Conservation (phyloP, 2,797 vertebrate genomes). For the Coranthus polyacanthus region DNA sequence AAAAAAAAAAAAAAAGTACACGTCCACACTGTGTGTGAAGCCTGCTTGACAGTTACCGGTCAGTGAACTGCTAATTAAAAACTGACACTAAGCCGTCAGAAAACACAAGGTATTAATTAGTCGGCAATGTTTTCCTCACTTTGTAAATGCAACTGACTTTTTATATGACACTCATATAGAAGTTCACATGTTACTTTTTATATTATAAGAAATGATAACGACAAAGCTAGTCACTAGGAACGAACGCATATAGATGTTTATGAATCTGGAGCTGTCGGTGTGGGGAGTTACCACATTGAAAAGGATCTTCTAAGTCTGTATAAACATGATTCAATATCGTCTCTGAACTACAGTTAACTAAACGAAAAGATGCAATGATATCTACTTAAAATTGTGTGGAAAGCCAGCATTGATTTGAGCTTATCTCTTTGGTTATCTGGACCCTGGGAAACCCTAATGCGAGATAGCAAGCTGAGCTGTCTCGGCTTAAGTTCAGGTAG, state of each 20-base stretch:
- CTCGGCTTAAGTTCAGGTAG: conserved; percentile 42
- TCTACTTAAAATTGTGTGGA: conserved; percentile 58
- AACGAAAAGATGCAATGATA: conserved; percentile 56
- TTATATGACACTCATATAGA: too few species aligned
- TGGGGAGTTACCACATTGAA: conserved; percentile 17
- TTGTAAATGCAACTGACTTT: conserved; percentile 1
- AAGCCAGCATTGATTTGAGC: conserved; percentile 63
- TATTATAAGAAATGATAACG: neutral
- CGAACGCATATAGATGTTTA: neutral
- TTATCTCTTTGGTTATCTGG: conserved; percentile 71
- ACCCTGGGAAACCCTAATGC: conserved; percentile 63
- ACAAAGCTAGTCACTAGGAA: neutral
- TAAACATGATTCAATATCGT: conserved; percentile 55
- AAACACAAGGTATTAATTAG: conserved; percentile 37
- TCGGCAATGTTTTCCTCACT: conserved; percentile 15
- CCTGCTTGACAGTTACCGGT: conserved; percentile 18
- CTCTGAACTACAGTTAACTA: conserved; percentile 48
- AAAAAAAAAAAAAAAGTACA: neutral
- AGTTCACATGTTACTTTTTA: too few species aligned
- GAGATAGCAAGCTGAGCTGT: conserved; percentile 67
- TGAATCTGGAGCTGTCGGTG: neutral
- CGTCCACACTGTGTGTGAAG: conserved; percentile 27
- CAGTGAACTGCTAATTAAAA: conserved; percentile 45
- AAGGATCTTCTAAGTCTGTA: conserved; percentile 29
- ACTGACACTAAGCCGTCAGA: conserved; percentile 26